Evolutionary conservation across 2,888 invertebrate genomes (phyloP).

Genomic region (Pecten maximus): DNA sequence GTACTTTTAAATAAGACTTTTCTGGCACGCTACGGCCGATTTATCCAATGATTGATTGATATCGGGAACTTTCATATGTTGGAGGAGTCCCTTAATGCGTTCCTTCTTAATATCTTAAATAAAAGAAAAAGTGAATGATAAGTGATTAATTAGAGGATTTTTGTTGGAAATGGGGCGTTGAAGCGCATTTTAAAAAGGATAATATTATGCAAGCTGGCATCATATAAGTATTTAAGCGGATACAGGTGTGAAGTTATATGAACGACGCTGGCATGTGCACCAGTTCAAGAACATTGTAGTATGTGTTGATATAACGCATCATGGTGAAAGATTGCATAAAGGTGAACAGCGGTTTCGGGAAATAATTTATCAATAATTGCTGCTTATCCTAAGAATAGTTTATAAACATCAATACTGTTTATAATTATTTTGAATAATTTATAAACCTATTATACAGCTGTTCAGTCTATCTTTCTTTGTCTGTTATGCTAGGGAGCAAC

Average conservation of each 20-base stretch:
- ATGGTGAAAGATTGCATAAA: too few relatives aligned
- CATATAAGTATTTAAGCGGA: not conserved
- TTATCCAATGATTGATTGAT: not conserved
- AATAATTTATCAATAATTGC: too few relatives aligned
- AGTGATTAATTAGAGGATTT: not conserved
- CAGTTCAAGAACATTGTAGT: too few relatives aligned
- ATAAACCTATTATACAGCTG: too few relatives aligned
- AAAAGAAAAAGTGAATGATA: too few relatives aligned
- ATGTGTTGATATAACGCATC: not conserved
- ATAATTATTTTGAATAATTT: too few relatives aligned
- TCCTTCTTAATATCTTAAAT: not conserved
- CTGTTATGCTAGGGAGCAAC: too few relatives aligned
- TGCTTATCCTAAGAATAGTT: too few relatives aligned
- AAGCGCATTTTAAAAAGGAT: not conserved
- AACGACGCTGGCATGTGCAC: too few relatives aligned
- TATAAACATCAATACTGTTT: too few relatives aligned
- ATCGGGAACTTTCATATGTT: not conserved
- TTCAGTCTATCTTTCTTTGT: too few relatives aligned
- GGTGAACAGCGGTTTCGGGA: too few relatives aligned
- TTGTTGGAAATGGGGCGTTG: not conserved
- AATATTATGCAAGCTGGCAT: not conserved
- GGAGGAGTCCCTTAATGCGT: not conserved
- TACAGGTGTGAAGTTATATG: not conserved
- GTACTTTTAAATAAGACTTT: not conserved
- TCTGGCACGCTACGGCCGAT: conserved; percentile 11